A percentile compares a stretch with the other conserved stretches of the same genome.
Conservation (phyloP, 1,140 invertebrate species). For the Drosophila carrolli region DNA sequence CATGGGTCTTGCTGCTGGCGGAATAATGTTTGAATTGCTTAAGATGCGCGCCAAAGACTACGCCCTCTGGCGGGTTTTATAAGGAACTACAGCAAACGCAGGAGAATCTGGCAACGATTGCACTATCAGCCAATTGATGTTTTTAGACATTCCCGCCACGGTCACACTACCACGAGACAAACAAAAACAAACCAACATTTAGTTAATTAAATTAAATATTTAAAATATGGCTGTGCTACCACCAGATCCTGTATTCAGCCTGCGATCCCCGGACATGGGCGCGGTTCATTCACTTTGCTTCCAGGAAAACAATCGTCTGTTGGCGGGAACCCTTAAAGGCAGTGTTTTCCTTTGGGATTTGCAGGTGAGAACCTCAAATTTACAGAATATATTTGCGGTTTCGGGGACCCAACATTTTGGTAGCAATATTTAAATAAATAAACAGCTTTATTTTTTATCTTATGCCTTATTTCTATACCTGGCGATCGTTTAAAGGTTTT, state of each 20-base stretch:
- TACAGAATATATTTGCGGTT: no score
- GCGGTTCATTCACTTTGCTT: conserved; percentile 89
- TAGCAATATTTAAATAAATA: background rate
- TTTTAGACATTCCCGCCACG: background rate
- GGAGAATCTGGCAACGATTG: rapidly evolving
- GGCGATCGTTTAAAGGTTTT: background rate
- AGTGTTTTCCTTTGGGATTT: conserved; percentile 90
- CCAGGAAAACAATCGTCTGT: conserved; percentile 87
- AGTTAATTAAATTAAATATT: conserved; percentile 30
- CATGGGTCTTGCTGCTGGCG: background rate
- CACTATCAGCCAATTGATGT: background rate
- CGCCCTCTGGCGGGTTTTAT: conserved; percentile 7
- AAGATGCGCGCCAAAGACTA: background rate
- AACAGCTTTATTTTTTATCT: background rate
- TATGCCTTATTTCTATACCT: background rate
- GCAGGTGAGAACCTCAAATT: conserved; percentile 85
- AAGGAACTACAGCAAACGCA: background rate
- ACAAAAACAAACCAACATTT: conserved; percentile 28
- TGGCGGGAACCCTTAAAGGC: conserved; percentile 89
- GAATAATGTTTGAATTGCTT: conserved; percentile 7
- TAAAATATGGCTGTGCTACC: conserved; percentile 86
- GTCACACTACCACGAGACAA: conserved; percentile 11
- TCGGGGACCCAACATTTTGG: background rate
- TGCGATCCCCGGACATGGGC: conserved; percentile 88
- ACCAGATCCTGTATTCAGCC: conserved; percentile 88